These are phyloP conservation scores for Phortica okadai DNA, from an alignment of 2,888 invertebrate genomes.

Conservation along the genomic window DNA sequence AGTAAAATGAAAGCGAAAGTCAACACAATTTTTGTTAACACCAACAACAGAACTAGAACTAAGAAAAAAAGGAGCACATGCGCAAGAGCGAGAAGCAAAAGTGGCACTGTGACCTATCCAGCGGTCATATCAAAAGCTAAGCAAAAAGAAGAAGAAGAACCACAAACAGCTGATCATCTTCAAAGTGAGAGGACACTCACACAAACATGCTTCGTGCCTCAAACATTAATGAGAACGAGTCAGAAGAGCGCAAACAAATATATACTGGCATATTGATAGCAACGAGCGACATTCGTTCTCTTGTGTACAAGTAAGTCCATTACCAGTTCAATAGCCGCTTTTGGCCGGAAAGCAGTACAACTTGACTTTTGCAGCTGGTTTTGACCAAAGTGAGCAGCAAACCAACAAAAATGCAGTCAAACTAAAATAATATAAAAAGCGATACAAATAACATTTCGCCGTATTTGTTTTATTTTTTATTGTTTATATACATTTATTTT, in stretches of 20 bases:
- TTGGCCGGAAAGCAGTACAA: conserved; percentile 45
- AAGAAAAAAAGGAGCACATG: too few species aligned
- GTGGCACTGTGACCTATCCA: not conserved
- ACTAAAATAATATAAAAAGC: conserved; percentile 9
- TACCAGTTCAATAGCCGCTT: conserved; percentile 20
- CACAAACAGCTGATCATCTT: conserved; percentile 1
- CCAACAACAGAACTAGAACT: not conserved
- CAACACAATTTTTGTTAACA: not conserved
- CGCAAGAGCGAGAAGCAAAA: not conserved
- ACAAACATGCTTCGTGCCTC: not conserved
- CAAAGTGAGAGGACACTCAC: not conserved
- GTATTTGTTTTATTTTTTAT: not conserved
- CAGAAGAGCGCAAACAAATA: not conserved
- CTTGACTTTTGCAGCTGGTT: conserved; percentile 52
- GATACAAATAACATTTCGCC: not conserved
- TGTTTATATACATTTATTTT: not conserved
- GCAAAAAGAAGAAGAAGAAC: not conserved
- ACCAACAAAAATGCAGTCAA: conserved; percentile 13
- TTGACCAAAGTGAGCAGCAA: conserved; percentile 31
- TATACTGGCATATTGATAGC: too few species aligned
- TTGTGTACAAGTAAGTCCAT: too few species aligned
- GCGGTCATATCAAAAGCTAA: not conserved
- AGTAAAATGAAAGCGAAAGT: conserved; percentile 61
- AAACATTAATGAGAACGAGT: too few species aligned
- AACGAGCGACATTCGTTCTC: too few species aligned